Percentiles rank a stretch among this genome's conserved stretches.
These are phyloP conservation scores for Tiphia femorata DNA, from an alignment of 2,888 invertebrate species.

Conservation along the genomic window DNA sequence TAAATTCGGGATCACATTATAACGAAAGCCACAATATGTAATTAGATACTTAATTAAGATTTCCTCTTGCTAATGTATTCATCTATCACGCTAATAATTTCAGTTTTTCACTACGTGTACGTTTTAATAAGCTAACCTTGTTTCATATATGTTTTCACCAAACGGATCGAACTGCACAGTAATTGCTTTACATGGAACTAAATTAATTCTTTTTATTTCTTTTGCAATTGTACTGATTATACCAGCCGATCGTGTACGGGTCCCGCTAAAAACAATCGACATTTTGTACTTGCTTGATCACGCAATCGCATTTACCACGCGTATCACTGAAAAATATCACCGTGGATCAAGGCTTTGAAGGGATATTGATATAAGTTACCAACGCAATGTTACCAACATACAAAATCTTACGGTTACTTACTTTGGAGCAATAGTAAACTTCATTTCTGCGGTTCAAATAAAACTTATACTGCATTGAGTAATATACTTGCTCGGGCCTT, in stretches of 20 bases:
- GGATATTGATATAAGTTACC: slow-evolving; percentile 10
- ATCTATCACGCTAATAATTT: too few species aligned
- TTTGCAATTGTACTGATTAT: slow-evolving; percentile 80
- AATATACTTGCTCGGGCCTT: too few species aligned
- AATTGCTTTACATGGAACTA: slow-evolving; percentile 84
- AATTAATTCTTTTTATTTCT: slow-evolving; percentile 79
- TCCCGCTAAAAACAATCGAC: slow-evolving; percentile 83
- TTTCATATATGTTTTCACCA: slow-evolving; percentile 76
- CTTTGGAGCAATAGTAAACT: too few species aligned
- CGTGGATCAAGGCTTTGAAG: too few species aligned
- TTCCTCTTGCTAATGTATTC: too few species aligned
- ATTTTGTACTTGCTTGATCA: slow-evolving; percentile 68
- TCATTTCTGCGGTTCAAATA: too few species aligned
- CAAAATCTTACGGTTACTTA: too few species aligned
- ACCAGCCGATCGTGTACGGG: slow-evolving; percentile 77
- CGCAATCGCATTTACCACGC: slow-evolving; percentile 16
- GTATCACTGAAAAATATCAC: not conserved
- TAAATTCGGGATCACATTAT: too few species aligned
- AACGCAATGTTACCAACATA: slow-evolving; percentile 27
- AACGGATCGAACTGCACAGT: slow-evolving; percentile 89
- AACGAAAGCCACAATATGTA: too few species aligned
- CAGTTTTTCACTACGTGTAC: too few species aligned
- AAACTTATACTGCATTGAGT: too few species aligned
- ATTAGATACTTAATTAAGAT: too few species aligned
- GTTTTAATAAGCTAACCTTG: slow-evolving; percentile 71